phyloP scores from a whole-genome alignment of 2,113 vertebrate genomes.

The Machaerirhynchus nigripectus region DNA sequence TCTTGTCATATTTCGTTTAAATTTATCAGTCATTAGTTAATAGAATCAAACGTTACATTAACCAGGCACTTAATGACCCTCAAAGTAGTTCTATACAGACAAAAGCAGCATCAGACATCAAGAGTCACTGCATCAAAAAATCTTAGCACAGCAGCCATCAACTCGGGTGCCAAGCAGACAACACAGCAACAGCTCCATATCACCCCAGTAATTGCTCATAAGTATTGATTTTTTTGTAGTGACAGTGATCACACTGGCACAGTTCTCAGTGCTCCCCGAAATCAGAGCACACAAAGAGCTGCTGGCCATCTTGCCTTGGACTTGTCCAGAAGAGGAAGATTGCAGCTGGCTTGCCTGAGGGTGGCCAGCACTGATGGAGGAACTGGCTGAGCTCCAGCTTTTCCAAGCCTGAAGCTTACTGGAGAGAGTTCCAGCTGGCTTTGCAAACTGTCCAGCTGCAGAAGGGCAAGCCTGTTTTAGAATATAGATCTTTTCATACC shows the following conservation, averaged over 20 bases:
- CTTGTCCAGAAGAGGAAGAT: neutral
- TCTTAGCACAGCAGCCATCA: neutral
- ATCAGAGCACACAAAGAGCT: neutral
- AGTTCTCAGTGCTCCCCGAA: neutral
- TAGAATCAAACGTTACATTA: neutral
- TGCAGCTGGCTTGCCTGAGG: slow-evolving; percentile 50
- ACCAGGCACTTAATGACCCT: neutral
- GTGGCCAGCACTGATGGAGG: neutral
- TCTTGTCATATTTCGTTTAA: neutral
- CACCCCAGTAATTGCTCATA: neutral
- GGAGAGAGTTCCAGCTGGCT: slow-evolving; percentile 52
- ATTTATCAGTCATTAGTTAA: neutral
- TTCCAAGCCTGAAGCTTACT: slow-evolving; percentile 35
- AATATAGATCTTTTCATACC: neutral
- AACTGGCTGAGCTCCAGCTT: slow-evolving; percentile 39
- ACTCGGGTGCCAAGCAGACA: neutral
- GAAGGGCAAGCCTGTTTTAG: slow-evolving; percentile 23
- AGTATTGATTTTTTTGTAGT: neutral
- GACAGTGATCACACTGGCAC: neutral
- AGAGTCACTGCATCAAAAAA: neutral
- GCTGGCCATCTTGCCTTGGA: neutral
- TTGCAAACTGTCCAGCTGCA: slow-evolving; percentile 48
- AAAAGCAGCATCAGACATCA: neutral
- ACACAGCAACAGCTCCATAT: neutral
- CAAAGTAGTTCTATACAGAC: neutral